Evolutionary conservation across 37 sponge, comb jelly and placozoan species (phyloP).

Genomic region (Haliclona indistincta): DNA sequence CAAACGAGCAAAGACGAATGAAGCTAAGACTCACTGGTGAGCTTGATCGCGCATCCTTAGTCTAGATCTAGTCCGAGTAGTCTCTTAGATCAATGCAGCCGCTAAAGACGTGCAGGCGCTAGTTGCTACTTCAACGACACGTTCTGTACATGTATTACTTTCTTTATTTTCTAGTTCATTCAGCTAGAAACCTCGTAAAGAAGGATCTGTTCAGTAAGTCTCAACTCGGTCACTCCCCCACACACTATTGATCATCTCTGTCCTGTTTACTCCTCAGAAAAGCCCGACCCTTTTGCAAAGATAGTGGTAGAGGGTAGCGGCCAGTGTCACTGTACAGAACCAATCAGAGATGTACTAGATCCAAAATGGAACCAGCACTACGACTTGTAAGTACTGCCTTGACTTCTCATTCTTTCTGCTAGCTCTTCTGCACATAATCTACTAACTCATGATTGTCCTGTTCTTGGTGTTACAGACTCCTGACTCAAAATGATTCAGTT

Average conservation of each 20-base stretch:
- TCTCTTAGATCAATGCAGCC: no score
- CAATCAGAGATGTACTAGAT: constrained; percentile 79
- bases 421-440: not conserved
- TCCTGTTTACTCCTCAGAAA: constrained; percentile 33
- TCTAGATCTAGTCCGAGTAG: no score
- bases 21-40: constrained; percentile 71
- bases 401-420: not conserved
- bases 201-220: constrained; percentile 89
- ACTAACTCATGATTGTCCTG: not conserved
- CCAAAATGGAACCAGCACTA: constrained; percentile 97
- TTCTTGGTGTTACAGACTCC: constrained; percentile 46
- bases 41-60: not conserved
- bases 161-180: constrained; percentile 67
- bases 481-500: constrained; percentile 75
- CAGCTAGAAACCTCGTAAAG: constrained; percentile 88
- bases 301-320: constrained; percentile 92
- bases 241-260: not conserved
- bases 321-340: constrained; percentile 88
- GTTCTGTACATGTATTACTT: not conserved
- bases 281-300: constrained; percentile 96
- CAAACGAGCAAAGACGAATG: constrained; percentile 30
- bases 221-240: not conserved
- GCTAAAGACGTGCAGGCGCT: no score
- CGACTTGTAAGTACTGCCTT: constrained; percentile 80
- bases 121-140: not conserved